These are phyloP conservation scores for Cottoperca gobio DNA, from an alignment of 2,797 vertebrate species.

Conservation along the genomic window DNA sequence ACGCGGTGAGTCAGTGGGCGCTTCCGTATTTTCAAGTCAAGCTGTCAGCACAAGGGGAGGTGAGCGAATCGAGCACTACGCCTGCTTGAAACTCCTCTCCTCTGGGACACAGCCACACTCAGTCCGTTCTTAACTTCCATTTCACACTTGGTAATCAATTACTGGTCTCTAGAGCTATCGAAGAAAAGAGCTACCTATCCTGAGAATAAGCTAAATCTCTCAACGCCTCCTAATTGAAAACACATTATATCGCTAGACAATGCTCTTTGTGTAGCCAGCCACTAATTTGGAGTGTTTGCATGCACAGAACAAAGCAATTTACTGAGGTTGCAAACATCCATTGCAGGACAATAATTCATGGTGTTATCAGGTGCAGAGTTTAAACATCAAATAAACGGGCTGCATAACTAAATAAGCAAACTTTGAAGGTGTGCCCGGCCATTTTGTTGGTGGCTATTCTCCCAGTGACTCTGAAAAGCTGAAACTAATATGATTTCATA, in stretches of 20 bases:
- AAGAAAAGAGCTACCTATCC: constrained; percentile 72
- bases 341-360: constrained; percentile 79
- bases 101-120: constrained; percentile 61
- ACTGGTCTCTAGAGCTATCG: constrained; percentile 71
- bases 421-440: constrained; percentile 77
- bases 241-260: constrained; percentile 79
- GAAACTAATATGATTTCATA: constrained; percentile 85
- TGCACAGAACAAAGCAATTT: constrained; percentile 83
- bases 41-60: constrained; percentile 38
- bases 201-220: constrained; percentile 75
- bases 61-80: constrained; percentile 24
- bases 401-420: constrained; percentile 81
- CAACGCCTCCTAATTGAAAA: constrained; percentile 82
- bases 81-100: constrained; percentile 48
- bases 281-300: constrained; percentile 81
- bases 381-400: constrained; percentile 79
- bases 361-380: constrained; percentile 78
- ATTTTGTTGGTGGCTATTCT: constrained; percentile 76
- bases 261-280: constrained; percentile 77
- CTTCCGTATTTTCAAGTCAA: constrained; percentile 50
- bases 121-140: constrained; percentile 72
- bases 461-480: constrained; percentile 74
- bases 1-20: constrained; percentile 43
- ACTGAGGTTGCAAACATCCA: constrained; percentile 80
- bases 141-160: constrained; percentile 84